Evolutionary conservation across 2,888 invertebrate species (phyloP).

Genomic region (Matsumyia berberina): DNA sequence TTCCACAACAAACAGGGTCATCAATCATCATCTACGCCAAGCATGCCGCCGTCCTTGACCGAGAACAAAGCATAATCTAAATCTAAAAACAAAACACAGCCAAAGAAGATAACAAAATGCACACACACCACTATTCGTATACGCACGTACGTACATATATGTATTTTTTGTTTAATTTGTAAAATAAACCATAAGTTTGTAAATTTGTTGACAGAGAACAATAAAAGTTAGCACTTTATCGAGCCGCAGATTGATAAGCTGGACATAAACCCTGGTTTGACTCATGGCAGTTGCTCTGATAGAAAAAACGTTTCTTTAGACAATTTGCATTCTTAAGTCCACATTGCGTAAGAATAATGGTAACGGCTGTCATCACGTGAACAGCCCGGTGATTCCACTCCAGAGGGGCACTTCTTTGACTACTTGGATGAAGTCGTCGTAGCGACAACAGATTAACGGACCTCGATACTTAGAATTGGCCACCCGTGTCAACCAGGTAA

Average conservation of each 20-base stretch:
- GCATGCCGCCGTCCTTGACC: constrained; percentile 10
- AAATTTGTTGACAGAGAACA: constrained; percentile 28
- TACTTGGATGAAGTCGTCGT: constrained; percentile 55
- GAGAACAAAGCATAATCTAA: constrained; percentile 4
- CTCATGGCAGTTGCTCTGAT: constrained; percentile 16
- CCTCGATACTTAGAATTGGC: constrained; percentile 54
- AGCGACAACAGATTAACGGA: constrained; percentile 61
- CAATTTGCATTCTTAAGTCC: constrained; percentile 38
- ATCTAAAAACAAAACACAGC: neutral
- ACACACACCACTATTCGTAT: neutral
- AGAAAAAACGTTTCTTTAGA: neutral
- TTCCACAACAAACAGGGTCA: constrained; percentile 2
- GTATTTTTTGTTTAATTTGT: constrained; percentile 28
- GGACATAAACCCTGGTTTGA: neutral
- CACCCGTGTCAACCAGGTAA: constrained; percentile 78
- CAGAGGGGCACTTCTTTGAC: constrained; percentile 62
- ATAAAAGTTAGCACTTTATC: neutral
- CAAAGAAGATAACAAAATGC: constrained; percentile 10
- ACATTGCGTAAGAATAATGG: constrained; percentile 19
- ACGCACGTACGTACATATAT: too few relatives aligned
- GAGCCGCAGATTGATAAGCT: constrained; percentile 16
- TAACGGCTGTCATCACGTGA: constrained; percentile 2
- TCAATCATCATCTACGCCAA: neutral
- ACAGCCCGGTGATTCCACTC: constrained; percentile 45
- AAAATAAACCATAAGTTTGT: constrained; percentile 38